Base-by-base conservation (phyloP, 2,888 invertebrate genomes). In the Euphydryas editha region DNA sequence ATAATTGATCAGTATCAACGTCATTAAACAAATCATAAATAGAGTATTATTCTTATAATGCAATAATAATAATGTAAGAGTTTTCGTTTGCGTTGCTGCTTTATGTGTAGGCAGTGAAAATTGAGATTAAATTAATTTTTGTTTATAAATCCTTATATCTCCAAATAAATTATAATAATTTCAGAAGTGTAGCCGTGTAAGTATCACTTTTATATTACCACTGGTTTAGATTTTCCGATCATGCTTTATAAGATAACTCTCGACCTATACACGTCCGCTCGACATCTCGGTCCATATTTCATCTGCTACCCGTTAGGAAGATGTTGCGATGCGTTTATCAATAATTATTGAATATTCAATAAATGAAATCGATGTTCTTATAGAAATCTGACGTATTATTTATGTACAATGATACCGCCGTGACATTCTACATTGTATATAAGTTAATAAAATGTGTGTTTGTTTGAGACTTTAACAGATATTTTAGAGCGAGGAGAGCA, bases 221-320 rank as follows among this genome's bases (percentile, higher is more conserved):
- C 10, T 17, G 17, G 18, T 46, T 17, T 18, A 13, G 10, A 20
- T 18, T 5, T 4, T 24, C 49, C 7, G 49, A 24, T 51, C 15
- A n/a, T n/a, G 13, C 21, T 7, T 56, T 56, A 37, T 39, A 57
- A 62, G 56, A 57, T 49, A 57, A 57, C 57, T 57, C 55, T 18
- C 36, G 37, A 39, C 37, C 37, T 37, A n/a, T 39, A 63, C 59
- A 59, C 24, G 56, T 18, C 30, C 36, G 20, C 18, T 37, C 24
- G 17, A 30, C 49, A 51, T 57, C 20, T 17, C 15, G 44, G 54
- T 61, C 49, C 49, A 51, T 51, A 51, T 24, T 24, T 51, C 49
- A 51, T 51, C 49, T 24, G 21, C 13, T 13, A 36, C 24, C 30
- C 44, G 24, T 46, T 55, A 61, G 49, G 49, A 18, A 20, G 47